Conservation (phyloP, 2,797 vertebrate genomes). For the Erethizon dorsatum region DNA sequence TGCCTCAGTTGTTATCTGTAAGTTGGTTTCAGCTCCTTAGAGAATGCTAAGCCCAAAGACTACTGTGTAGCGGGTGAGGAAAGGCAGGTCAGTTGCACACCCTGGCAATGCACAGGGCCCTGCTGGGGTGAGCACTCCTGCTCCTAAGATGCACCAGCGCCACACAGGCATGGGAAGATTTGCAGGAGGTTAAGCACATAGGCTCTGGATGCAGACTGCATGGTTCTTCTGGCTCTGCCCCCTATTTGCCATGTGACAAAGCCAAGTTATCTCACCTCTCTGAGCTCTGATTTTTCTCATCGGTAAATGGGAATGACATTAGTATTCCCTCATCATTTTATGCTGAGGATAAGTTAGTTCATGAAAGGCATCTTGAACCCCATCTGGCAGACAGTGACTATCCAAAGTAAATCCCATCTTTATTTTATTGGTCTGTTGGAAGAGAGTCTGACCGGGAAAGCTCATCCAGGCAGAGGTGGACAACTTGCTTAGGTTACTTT, state of each 20-base stretch:
- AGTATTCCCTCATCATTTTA: not conserved
- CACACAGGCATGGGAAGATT: not conserved
- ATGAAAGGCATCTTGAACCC: not conserved
- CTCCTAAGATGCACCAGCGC: not conserved
- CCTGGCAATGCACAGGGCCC: rapidly evolving
- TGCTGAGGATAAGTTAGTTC: not conserved
- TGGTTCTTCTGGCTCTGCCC: not conserved
- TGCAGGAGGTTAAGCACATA: not conserved
- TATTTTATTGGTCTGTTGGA: not conserved
- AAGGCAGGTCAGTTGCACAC: not conserved
- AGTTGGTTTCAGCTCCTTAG: not conserved
- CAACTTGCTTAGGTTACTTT: not conserved
- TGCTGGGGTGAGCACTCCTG: not conserved
- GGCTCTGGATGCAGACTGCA: not conserved
- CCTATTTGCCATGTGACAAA: not conserved
- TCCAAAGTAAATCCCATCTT: not conserved
- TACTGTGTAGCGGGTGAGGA: not conserved
- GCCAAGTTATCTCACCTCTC: not conserved
- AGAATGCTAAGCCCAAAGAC: not conserved
- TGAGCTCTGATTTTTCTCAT: not conserved
- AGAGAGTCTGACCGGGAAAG: not conserved
- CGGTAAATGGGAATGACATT: not conserved
- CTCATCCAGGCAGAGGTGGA: not conserved
- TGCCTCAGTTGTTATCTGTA: rapidly evolving
- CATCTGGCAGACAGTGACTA: too few relatives aligned